A percentile compares a stretch with the other conserved stretches of the same genome.
Conservation (phyloP, 1,140 invertebrate genomes). For the Phymastichus coffea region DNA sequence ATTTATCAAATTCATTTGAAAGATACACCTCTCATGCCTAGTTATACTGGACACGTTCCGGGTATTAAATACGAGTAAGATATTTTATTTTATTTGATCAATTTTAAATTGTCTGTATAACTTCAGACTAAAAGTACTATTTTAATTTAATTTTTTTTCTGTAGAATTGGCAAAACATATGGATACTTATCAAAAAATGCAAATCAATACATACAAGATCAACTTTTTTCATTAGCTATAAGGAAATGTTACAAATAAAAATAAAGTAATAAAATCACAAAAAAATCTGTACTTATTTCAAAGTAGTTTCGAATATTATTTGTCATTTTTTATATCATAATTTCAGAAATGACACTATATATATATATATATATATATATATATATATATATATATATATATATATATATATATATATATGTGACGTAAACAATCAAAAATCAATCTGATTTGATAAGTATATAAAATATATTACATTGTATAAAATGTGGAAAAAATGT, state of each 20-base stretch:
- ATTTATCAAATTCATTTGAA: slow-evolving; percentile 66
- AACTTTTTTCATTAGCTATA: slow-evolving; percentile 30
- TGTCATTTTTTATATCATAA: too few relatives aligned
- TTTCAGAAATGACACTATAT: too few relatives aligned
- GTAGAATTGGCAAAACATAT: slow-evolving; percentile 69
- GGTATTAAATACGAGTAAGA: slow-evolving; percentile 64
- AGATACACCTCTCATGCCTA: slow-evolving; percentile 69
- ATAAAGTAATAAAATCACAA: background rate
- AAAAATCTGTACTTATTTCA: background rate
- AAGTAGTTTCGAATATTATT: background rate
- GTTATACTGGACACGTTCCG: slow-evolving; percentile 73
- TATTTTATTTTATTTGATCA: too few relatives aligned
- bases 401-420: too few relatives aligned
- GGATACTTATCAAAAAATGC: slow-evolving; percentile 69
- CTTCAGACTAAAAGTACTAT: too few relatives aligned
- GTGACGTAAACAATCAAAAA: too few relatives aligned
- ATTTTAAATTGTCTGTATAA: too few relatives aligned
- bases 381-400: too few relatives aligned
- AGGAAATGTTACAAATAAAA: background rate
- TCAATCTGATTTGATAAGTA: too few relatives aligned
- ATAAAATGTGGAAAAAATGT: slow-evolving; percentile 1
- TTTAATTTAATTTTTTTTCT: background rate
- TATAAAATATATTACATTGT: background rate
- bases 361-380: too few relatives aligned
- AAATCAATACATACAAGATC: slow-evolving; percentile 63